Evolutionary conservation across 2,888 invertebrate species (phyloP).

Genomic region (Ectropis crepuscularia): DNA sequence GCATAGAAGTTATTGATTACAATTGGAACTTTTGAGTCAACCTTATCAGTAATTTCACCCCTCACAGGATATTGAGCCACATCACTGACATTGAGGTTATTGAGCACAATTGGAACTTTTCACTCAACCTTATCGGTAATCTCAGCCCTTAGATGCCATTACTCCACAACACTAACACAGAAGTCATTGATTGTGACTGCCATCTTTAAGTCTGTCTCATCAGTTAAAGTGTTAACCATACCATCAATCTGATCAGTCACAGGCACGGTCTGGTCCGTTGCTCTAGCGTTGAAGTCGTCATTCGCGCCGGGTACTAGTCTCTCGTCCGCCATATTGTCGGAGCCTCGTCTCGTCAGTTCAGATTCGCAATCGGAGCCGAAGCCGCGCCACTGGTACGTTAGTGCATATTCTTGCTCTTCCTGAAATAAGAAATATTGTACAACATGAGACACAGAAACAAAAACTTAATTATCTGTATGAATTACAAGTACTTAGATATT

Average conservation of each 20-base stretch:
- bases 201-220: not conserved
- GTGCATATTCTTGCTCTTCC: slow-evolving; percentile 79
- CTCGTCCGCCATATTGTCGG: slow-evolving; percentile 68
- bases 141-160: too few species aligned
- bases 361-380: slow-evolving; percentile 87
- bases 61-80: too few species aligned
- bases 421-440: slow-evolving; percentile 45
- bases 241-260: slow-evolving; percentile 69
- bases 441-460: too few species aligned
- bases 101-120: too few species aligned
- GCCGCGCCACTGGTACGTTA: slow-evolving; percentile 78
- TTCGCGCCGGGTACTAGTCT: slow-evolving; percentile 66
- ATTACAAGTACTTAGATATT: too few species aligned
- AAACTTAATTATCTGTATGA: too few species aligned
- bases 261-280: slow-evolving; percentile 74
- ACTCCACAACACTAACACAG: not conserved
- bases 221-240: slow-evolving; percentile 37
- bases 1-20: too few species aligned
- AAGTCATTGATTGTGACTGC: not conserved
- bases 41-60: too few species aligned
- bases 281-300: slow-evolving; percentile 49
- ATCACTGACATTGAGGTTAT: not conserved
- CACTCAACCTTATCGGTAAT: too few species aligned
- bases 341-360: slow-evolving; percentile 58
- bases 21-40: too few species aligned